A percentile compares a stretch with the other conserved stretches of the same genome.
Conservation (phyloP, 1,140 invertebrate genomes). For the Bombus waltoni region DNA sequence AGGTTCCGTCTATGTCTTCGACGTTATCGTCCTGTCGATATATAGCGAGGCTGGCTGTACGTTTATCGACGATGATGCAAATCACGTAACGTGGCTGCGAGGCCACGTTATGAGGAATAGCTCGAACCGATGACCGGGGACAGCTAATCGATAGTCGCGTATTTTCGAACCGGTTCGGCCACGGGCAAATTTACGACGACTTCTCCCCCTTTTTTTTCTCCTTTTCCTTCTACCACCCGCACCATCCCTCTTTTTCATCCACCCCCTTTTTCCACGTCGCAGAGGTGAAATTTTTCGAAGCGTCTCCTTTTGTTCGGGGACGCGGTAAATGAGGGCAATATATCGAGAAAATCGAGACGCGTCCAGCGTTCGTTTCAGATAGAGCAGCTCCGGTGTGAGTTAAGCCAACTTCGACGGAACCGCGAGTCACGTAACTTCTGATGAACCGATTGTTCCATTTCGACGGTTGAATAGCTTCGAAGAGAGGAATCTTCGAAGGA, state of each 20-base stretch:
- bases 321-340: conserved; percentile 6
- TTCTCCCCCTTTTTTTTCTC: neutral
- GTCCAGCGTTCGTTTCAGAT: neutral
- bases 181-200: conserved; percentile 25
- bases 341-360: conserved; percentile 23
- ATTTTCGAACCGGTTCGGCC: conserved; percentile 26
- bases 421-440: conserved; percentile 30
- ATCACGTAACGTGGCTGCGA: conserved; percentile 66
- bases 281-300: neutral
- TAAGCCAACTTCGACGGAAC: neutral
- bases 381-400: neutral
- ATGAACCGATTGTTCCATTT: conserved; percentile 31
- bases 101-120: conserved; percentile 54
- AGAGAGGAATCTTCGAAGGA: conserved; percentile 15
- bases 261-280: too few species aligned
- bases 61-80: conserved; percentile 64
- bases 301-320: neutral
- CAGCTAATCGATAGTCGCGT: conserved; percentile 56
- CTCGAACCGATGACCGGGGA: conserved; percentile 51
- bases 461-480: conserved; percentile 1
- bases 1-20: conserved; percentile 46
- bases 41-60: neutral
- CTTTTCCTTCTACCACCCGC: neutral
- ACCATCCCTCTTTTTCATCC: neutral
- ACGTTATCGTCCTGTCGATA: conserved; percentile 37